Evolutionary conservation across 2,888 invertebrate genomes (phyloP), one percentile per base, ranked within the genome.

Genomic region (Gymnosoma rotundatum): DNA sequence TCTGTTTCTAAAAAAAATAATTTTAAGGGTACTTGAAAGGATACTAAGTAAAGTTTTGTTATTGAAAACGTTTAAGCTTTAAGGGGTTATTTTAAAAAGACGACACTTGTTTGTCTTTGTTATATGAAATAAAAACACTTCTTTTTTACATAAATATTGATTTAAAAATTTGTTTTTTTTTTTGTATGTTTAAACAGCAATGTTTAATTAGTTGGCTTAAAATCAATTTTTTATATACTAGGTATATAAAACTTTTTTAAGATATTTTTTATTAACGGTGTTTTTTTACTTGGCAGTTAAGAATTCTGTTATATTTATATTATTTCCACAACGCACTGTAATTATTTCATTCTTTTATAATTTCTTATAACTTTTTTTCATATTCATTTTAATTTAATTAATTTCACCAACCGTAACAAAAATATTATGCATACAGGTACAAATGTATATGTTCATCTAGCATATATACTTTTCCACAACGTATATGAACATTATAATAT

Each of bases 321-420:
- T 42, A 69, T 75, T 69, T 81, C 63, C 32, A 60, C 50, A 58
- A 9, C 52, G 18, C 50, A 70, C 64, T 75, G 48, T 54, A 75
- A 54, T 58, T 64, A 63, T 50, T 81, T 50, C 42, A 52, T 52
- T 18, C 18, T 45, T 66, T 76, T 36, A 16, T n/a, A 58, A 52
- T 70, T 66, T 76, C 38, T 58, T 54, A 45, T 58, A 8, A 20
- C 20, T 74, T 45, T 74, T 48, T 25, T 69, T 14, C 12, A 48
- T 56, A 64, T 66, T 56, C 48, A 67, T 64, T 42, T 69, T 38
- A 66, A 21, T 36, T 78, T 69, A 72, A 69, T 78, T 69, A 61
- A 83, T 83, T 83, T 56, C 73, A 83, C 76, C 79, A 79, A 83
- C 76, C 79, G 79, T 83, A 83, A 80, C 83, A 42, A 42, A 42